Evolutionary conservation across 2,113 vertebrate genomes (phyloP).

Genomic region (Lasiurus borealis): DNA sequence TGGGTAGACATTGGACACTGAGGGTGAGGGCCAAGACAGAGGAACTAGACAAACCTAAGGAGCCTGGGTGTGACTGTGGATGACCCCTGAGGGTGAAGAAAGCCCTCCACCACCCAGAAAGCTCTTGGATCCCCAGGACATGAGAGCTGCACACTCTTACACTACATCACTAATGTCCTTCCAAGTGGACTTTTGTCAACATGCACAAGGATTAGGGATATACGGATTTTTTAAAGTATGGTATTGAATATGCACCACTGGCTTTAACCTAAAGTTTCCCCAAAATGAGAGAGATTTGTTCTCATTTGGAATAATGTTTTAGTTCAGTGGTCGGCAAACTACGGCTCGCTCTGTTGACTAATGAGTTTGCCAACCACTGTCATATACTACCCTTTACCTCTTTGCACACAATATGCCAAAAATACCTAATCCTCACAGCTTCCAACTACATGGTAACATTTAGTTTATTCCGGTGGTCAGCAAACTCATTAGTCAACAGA

Average conservation of each 20-base stretch:
- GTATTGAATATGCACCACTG: neutral
- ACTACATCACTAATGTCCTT: fast-evolving
- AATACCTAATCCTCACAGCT: too few species aligned
- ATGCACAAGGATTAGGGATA: fast-evolving
- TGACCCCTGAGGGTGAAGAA: neutral
- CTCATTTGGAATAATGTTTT: neutral
- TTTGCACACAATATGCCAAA: too few species aligned
- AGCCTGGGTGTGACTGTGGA: neutral
- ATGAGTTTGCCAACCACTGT: too few species aligned
- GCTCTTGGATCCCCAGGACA: neutral
- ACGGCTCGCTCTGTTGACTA: too few species aligned
- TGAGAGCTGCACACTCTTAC: fast-evolving
- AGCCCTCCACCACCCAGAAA: neutral
- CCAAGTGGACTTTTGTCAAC: fast-evolving
- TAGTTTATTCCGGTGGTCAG: too few species aligned
- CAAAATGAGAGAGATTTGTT: neutral
- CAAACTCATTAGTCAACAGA: too few species aligned
- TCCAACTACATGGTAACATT: too few species aligned
- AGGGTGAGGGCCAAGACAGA: neutral
- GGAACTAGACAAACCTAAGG: fast-evolving
- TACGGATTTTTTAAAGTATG: fast-evolving
- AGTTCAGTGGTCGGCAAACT: too few species aligned
- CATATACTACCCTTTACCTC: too few species aligned
- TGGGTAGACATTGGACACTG: neutral
- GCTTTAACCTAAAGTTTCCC: neutral